These are phyloP conservation scores for Itoplectis maculator DNA, from an alignment of 2,888 invertebrate species.

Conservation along the genomic window DNA sequence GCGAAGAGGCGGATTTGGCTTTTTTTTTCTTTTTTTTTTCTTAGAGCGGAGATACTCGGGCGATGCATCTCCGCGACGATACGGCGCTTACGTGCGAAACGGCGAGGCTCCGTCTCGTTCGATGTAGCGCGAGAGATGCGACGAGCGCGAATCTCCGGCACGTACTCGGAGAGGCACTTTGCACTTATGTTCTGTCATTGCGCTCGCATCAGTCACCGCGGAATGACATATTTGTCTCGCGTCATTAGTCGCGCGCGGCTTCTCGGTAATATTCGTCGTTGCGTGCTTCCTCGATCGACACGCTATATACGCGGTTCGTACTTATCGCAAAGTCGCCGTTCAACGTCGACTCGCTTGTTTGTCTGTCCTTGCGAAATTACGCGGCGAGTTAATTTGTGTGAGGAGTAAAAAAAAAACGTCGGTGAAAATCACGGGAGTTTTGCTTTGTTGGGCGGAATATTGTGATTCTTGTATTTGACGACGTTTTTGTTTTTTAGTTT, in stretches of 20 bases:
- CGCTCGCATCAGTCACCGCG: slow-evolving; percentile 44
- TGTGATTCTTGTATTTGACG: too few species aligned
- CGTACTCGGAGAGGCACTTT: not conserved
- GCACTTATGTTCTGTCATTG: slow-evolving; percentile 26
- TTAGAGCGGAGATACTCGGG: not conserved
- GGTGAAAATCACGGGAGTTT: too few species aligned
- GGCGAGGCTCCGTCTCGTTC: not conserved
- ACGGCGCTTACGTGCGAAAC: slow-evolving; percentile 6
- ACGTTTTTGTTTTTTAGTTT: too few species aligned
- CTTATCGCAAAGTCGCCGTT: not conserved
- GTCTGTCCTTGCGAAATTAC: not conserved
- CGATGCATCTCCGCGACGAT: not conserved
- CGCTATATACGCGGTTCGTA: not conserved
- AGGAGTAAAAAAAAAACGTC: too few species aligned
- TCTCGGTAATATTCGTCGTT: not conserved
- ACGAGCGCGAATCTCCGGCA: not conserved
- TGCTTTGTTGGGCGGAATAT: too few species aligned
- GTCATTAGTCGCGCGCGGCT: slow-evolving; percentile 14
- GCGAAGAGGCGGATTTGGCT: not conserved
- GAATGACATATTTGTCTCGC: slow-evolving; percentile 46
- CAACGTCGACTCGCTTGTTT: not conserved
- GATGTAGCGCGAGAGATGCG: not conserved
- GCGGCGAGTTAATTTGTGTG: too few species aligned
- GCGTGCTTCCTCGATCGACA: not conserved
- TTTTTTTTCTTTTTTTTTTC: not conserved